Conservation (phyloP, 2,888 invertebrate species). For the Cinara cedri region DNA sequence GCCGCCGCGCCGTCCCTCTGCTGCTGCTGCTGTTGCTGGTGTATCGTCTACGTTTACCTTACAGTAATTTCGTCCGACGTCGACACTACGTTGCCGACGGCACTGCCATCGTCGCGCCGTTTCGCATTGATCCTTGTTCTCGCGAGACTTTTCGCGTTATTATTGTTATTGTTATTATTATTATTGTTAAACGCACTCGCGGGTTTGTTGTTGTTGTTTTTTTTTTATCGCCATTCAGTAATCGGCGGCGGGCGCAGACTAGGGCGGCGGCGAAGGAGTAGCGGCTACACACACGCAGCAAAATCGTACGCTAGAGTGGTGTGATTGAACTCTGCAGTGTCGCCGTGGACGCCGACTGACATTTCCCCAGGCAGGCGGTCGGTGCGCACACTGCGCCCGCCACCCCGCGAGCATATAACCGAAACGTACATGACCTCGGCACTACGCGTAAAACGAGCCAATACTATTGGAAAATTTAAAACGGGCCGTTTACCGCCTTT, state of each 20-base stretch:
- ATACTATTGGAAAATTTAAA: too few relatives aligned
- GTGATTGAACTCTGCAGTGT: conserved; percentile 51
- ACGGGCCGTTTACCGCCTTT: too few relatives aligned
- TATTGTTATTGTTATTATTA: conserved; percentile 22
- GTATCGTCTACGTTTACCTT: too few relatives aligned
- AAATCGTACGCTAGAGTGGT: background rate
- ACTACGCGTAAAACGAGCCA: too few relatives aligned
- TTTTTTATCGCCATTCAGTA: conserved; percentile 52
- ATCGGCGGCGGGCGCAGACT: conserved; percentile 39
- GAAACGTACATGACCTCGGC: too few relatives aligned
- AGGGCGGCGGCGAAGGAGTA: conserved; percentile 28
- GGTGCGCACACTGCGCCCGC: background rate
- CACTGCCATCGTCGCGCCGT: conserved; percentile 22
- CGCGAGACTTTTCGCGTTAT: background rate
- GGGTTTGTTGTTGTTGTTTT: conserved; percentile 49
- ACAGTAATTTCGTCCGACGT: background rate
- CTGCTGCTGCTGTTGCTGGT: background rate
- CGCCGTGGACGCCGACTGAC: background rate
- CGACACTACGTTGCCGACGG: background rate
- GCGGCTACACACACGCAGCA: conserved; percentile 19
- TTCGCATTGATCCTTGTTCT: background rate
- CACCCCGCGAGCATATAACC: background rate
- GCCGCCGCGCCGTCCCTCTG: background rate
- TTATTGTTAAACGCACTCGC: conserved; percentile 40
- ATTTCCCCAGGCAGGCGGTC: background rate